Base-by-base conservation (phyloP, 1,140 invertebrate species). In the Bombus cullumanus region DNA sequence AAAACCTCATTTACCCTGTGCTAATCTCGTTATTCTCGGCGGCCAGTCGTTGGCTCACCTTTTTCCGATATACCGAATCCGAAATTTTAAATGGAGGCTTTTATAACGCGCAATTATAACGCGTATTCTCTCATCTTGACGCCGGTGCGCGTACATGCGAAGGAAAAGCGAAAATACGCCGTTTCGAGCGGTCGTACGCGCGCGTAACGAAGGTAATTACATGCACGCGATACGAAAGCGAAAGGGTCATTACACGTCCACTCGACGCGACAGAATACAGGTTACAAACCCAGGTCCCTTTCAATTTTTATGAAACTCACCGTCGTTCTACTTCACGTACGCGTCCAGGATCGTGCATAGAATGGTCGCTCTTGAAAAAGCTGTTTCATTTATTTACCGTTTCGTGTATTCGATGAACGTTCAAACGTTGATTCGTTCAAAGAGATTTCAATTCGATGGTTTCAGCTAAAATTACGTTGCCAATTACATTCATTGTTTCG, bases 181-280 rank as follows among this genome's bases (percentile, higher is more conserved):
- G 59, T 69, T 83, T 39, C 73, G 28, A 18, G 15, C 15, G 57
- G 47, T 22, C 47, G 79, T 80, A 53, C 71, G 71, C 62, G 34
- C 43, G n/a, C 66, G 57, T 85, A 87, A 89, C 86, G 72, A 81
- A 88, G 62, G 41, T 89, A 87, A 87, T 89, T 89, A 89, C 59
- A 82, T 57, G 66, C 71, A 89, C 66, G 86, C 82, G 68, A 89
- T 81, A 75, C 59, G 71, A 72, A 86, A 88, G 86, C 86, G 69
- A 88, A 86, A 90, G 59, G 69, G 72, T 77, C 75, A 41, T 62
- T 71, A 73, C 68, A 73, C 69, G 22, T 53, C 22, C 34, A 43
- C 71, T 78, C n/a, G 53, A 66, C 64, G 34, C 77, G 77, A 43
- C 28, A 41, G 43, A 83, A 77, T 78, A 84, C 68, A 31, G 37